Percentiles rank a stretch among this genome's conserved stretches.
Conservation (phyloP, 2,113 vertebrate species). For the Dendrocopos noguchii region DNA sequence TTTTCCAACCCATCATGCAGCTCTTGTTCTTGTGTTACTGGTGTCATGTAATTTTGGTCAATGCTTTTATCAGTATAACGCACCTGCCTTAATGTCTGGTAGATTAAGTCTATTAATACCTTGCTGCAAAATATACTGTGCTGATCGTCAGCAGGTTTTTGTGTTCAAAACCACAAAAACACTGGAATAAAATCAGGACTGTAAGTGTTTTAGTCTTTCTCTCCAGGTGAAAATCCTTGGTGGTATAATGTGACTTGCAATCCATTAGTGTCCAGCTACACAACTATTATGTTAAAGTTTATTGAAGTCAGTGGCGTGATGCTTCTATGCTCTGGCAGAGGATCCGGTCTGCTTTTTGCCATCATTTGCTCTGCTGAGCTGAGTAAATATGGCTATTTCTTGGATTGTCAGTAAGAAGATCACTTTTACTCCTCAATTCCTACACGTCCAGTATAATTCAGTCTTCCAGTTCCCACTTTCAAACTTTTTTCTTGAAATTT, state of each 20-base stretch:
- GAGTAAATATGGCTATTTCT: slow-evolving; percentile 44
- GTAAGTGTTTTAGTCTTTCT: background rate
- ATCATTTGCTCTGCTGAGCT: slow-evolving; percentile 61
- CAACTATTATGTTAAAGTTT: slow-evolving; percentile 8
- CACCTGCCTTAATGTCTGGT: background rate
- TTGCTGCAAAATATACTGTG: background rate
- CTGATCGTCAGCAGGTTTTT: background rate
- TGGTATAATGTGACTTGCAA: background rate
- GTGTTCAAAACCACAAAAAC: background rate
- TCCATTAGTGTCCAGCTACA: slow-evolving; percentile 5
- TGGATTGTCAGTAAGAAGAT: slow-evolving; percentile 22
- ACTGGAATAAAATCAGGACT: background rate
- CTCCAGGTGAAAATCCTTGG: background rate
- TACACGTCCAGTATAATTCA: background rate
- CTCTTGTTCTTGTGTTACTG: background rate
- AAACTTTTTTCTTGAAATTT: background rate
- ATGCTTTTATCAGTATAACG: background rate
- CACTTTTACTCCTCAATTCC: slow-evolving; percentile 44
- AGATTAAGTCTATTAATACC: background rate
- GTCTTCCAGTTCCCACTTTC: background rate
- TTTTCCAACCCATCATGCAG: background rate
- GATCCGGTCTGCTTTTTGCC: slow-evolving; percentile 23
- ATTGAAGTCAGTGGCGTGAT: slow-evolving; percentile 40
- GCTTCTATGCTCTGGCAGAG: background rate
- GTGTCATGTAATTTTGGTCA: background rate